Base-by-base conservation (phyloP, 2,888 invertebrate species). In the Dicycla oo region DNA sequence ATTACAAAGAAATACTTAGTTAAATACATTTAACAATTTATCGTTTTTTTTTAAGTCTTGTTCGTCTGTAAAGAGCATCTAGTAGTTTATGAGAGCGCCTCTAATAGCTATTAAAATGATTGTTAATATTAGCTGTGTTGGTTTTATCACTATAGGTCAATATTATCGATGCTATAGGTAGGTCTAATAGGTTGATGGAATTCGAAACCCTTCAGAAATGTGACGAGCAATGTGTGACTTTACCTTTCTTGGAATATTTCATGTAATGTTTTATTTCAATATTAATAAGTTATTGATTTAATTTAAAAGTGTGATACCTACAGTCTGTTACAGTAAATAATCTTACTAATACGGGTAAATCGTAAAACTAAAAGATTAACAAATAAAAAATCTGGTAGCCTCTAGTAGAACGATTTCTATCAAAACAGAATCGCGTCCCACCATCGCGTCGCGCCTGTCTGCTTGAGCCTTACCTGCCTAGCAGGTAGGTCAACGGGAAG, bases 1-100 rank as follows among this genome's bases (percentile, higher is more conserved):
- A 45, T 73, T 69, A 76, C 56, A 61, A 74, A 81, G 79, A 83
- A 83, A 78, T 79, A 69, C 72, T 73, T 70, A 45, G 53, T 15
- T 30, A 47, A 53, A 80, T 80, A 65, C 57, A 38, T 69, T 69
- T 30, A 43, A 8, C 11, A 61, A 67, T 76, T 62, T 78, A 69
- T 66, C 68, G 34, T 3, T 49, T 40, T 47, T 69, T 23, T 10
- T 69, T 20, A n/a, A n/a, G n/a, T 61, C 26, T n/a, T 45, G 11
- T 54, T 10, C 0, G n/a, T 43, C 23, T 63, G 49, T 70, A 53
- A n/a, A 56, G 11, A 34, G 10, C 18, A 11, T 61, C 51, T 26
- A 64, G 56, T n/a, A 38, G 66, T 57, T 64, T 23, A 70, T 65
- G 34, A 57, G 18, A 26, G 26, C 23, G 11, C 3, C 26, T 23